Conservation (phyloP, 2,888 invertebrate species). For the Dynastes hyllus region DNA sequence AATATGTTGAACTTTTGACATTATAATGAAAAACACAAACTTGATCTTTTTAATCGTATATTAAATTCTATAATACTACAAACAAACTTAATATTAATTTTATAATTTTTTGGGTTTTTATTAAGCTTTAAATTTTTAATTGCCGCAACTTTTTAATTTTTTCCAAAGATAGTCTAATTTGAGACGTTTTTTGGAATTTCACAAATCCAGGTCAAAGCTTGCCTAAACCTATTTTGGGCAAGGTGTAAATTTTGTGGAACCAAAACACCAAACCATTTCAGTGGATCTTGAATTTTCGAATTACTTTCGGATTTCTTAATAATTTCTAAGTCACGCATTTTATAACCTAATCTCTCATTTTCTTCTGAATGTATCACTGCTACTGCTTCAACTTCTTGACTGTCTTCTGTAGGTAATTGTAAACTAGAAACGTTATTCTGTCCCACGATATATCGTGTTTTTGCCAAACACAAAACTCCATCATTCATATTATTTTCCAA, state of each 20-base stretch:
- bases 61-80: constrained; percentile 8
- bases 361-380: constrained; percentile 65
- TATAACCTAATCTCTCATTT: constrained; percentile 67
- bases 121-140: too few relatives aligned
- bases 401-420: constrained; percentile 81
- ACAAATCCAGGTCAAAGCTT: constrained; percentile 78
- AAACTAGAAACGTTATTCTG: constrained; percentile 81
- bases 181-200: constrained; percentile 80
- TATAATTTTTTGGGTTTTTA: too few relatives aligned
- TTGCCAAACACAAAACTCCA: constrained; percentile 84
- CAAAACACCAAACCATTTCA: constrained; percentile 91
- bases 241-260: constrained; percentile 86
- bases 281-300: constrained; percentile 76
- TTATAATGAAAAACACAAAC: constrained; percentile 33
- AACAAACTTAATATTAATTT: not conserved
- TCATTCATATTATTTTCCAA: constrained; percentile 81
- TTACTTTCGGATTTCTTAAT: constrained; percentile 65
- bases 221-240: constrained; percentile 84
- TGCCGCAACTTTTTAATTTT: constrained; percentile 64
- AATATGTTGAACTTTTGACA: not conserved
- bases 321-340: constrained; percentile 64
- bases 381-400: constrained; percentile 72
- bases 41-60: constrained; percentile 22
- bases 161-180: constrained; percentile 71
- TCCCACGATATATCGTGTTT: constrained; percentile 86